Percentiles rank a stretch among this genome's conserved stretches.
These are phyloP conservation scores for Lepeophtheirus salmonis DNA, from an alignment of 1,140 invertebrate genomes.

Conservation along the genomic window DNA sequence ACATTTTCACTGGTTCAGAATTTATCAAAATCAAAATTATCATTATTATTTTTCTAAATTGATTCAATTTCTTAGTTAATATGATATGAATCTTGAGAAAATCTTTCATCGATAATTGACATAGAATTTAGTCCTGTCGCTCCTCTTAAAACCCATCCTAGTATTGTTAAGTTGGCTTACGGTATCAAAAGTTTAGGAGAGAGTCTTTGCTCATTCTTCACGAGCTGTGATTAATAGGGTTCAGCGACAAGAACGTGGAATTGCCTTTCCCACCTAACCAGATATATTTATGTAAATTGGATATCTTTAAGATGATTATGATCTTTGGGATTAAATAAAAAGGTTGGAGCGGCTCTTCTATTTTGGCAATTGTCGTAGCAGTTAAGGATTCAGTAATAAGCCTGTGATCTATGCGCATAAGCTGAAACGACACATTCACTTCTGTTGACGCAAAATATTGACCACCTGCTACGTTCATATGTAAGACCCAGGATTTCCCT, in stretches of 20 bases:
- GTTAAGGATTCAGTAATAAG: background rate
- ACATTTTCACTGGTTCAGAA: constrained; percentile 4
- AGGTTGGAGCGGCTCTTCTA: constrained; percentile 2
- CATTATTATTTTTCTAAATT: background rate
- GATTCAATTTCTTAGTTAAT: background rate
- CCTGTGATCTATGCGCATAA: background rate
- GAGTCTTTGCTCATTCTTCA: background rate
- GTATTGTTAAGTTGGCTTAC: background rate
- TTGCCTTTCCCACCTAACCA: background rate
- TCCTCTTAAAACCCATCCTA: background rate
- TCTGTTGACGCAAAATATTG: background rate
- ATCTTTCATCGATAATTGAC: background rate
- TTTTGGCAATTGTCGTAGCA: background rate
- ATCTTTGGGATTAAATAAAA: background rate
- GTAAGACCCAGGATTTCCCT: background rate
- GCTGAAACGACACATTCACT: background rate
- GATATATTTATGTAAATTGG: background rate
- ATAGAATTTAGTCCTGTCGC: background rate
- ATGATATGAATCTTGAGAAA: background rate
- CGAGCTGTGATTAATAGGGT: background rate
- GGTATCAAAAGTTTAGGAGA: background rate
- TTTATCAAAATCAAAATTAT: background rate
- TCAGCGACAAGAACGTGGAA: background rate
- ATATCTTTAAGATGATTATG: background rate
- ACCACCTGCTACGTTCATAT: constrained; percentile 11